Base-by-base conservation (phyloP, 2,797 vertebrate species). In the Pampus argenteus region DNA sequence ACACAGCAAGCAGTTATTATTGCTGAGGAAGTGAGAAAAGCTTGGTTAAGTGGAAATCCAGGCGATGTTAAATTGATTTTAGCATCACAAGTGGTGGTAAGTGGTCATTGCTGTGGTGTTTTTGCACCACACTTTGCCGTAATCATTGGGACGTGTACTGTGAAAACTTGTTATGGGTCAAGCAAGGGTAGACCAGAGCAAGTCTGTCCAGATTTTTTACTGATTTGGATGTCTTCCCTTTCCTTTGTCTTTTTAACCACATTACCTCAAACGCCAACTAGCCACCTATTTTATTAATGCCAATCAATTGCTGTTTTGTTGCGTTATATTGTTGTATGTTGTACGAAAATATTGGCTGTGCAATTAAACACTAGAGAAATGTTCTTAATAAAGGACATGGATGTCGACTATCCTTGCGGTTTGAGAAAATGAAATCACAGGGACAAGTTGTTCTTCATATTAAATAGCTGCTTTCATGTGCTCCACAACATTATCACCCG, bases 11-110 rank as follows among this genome's bases (percentile, higher is more conserved):
- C 40, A 73, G 64, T 70, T 75, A 75, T 78, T 68, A 75, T 75
- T 57, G 22, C 56, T 57, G 49, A 72, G 59, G 25, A 81, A 48
- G 87, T 83, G 82, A 84, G 74, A 91, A 89, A 82, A 86, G 83
- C 79, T 59, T 80, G 50, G 71, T 51, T 5, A 70, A 66, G 77
- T 78, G 70, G 52, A 78, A 78, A 73, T 81, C 54, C 18, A 18
- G 44, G 58, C 65, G 63, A 73, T 52, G 71, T 71, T 59, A 60
- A 52, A 90, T 78, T 78, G 85, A 90, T 82, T 88, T 85, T 82
- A 40, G 47, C 48, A 75, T 85, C 61, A 20, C 45, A 52, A 54
- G 56, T 76, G 57, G 34, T 73, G 38, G 28, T 69, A 78, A 84
- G 73, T 79, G 73, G 49, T 66, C 73, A 73, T 34, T 49, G 57